A percentile compares a stretch with the other conserved stretches of the same genome.
Evolutionary conservation across 2,888 invertebrate genomes (phyloP).

Genomic region (Amaurobius ferox): DNA sequence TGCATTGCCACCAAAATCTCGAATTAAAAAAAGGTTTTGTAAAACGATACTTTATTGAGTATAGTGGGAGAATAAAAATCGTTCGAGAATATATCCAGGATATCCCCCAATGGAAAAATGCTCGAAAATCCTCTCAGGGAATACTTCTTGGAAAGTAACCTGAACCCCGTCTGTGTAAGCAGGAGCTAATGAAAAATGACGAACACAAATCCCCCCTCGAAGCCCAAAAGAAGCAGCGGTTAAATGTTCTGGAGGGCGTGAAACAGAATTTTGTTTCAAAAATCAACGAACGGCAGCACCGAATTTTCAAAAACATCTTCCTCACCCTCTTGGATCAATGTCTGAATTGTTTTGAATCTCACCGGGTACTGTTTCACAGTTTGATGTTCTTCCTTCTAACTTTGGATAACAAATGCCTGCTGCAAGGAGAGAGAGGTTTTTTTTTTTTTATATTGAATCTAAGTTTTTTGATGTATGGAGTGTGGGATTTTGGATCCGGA

Average conservation of each 20-base stretch:
- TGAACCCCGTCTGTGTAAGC: constrained; percentile 27
- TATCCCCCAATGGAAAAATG: constrained; percentile 6
- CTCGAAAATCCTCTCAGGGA: constrained; percentile 9
- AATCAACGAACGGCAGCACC: background rate
- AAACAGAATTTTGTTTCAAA: constrained; percentile 24
- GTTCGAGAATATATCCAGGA: background rate
- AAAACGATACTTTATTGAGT: no score
- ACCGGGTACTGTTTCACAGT: background rate
- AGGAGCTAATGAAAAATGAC: constrained; percentile 55
- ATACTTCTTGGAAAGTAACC: constrained; percentile 27
- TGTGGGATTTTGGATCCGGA: no score
- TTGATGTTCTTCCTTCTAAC: background rate
- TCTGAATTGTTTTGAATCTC: constrained; percentile 15
- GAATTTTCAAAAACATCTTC: background rate
- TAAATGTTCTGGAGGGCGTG: constrained; percentile 14
- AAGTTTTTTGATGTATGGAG: background rate
- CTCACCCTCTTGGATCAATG: constrained; percentile 7
- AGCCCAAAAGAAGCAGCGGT: background rate
- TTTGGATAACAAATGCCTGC: constrained; percentile 7
- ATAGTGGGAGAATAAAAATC: background rate
- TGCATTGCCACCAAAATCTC: no score
- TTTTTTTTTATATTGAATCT: background rate
- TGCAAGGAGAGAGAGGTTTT: background rate
- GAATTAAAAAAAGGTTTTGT: no score
- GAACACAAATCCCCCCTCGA: constrained; percentile 19